A percentile compares a stretch with the other conserved stretches of the same genome.
Conservation (phyloP, 2,113 vertebrate genomes). For the Alaudala cheleensis region DNA sequence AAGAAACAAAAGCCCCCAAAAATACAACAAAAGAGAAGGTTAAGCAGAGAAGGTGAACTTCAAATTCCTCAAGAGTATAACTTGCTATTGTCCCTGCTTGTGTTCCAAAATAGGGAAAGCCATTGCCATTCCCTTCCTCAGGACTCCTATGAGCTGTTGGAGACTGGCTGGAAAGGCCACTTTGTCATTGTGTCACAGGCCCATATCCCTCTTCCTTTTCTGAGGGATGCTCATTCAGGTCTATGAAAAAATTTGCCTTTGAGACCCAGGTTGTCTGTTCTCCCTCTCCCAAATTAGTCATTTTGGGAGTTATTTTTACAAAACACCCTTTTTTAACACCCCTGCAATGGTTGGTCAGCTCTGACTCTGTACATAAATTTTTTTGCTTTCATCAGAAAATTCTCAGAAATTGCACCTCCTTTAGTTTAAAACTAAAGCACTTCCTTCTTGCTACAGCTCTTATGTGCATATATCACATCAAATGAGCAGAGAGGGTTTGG, state of each 20-base stretch:
- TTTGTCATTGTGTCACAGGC: not conserved
- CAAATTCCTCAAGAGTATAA: not conserved
- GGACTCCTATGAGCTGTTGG: not conserved
- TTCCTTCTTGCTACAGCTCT: not conserved
- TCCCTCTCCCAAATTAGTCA: not conserved
- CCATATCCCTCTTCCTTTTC: not conserved
- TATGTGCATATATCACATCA: not conserved
- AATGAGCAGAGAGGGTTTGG: not conserved
- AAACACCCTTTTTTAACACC: accelerated
- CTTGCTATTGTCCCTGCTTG: not conserved
- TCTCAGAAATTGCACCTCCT: not conserved
- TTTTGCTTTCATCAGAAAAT: not conserved
- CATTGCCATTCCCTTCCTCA: not conserved
- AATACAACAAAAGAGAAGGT: accelerated
- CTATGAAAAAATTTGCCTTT: not conserved
- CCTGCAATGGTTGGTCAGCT: not conserved
- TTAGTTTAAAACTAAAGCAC: not conserved
- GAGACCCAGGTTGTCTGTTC: not conserved
- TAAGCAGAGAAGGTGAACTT: not conserved
- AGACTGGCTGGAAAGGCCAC: not conserved
- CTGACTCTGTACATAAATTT: not conserved
- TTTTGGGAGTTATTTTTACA: not conserved
- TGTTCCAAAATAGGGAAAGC: not conserved
- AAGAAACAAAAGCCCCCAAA: no score
- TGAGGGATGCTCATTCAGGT: not conserved